A percentile compares a stretch with the other conserved stretches of the same genome.
These are phyloP conservation scores for Petroica traversi DNA, from an alignment of 2,113 vertebrate species.

Conservation along the genomic window DNA sequence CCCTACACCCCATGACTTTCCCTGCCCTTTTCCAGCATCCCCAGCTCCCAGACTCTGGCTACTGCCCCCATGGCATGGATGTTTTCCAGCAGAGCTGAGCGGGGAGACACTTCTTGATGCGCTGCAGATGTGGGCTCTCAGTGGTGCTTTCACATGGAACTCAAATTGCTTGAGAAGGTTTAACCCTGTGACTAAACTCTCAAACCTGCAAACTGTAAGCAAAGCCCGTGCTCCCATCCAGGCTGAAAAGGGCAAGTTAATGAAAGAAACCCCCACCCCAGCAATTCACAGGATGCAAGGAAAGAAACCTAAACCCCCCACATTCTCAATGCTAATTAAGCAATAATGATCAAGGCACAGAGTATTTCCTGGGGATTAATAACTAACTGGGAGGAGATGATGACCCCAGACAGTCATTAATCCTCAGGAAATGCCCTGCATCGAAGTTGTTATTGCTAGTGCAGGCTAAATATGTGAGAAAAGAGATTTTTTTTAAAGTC, in stretches of 20 bases:
- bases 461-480: constrained; percentile 62
- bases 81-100: neutral
- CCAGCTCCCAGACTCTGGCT: neutral
- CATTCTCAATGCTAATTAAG: constrained; percentile 74
- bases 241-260: constrained; percentile 58
- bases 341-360: constrained; percentile 73
- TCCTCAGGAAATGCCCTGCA: constrained; percentile 78
- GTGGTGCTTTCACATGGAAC: constrained; percentile 47
- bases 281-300: constrained; percentile 61
- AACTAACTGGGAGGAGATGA: constrained; percentile 75
- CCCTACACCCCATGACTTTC: neutral
- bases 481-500: neutral
- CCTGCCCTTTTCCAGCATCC: neutral
- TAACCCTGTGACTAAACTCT: constrained; percentile 56
- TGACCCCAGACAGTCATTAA: constrained; percentile 80
- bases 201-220: constrained; percentile 38
- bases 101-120: neutral
- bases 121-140: constrained; percentile 41
- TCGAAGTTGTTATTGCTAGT: constrained; percentile 72
- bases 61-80: neutral
- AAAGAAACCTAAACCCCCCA: constrained; percentile 66
- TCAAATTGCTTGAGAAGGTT: constrained; percentile 39
- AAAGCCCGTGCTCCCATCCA: constrained; percentile 29
- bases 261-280: constrained; percentile 48
- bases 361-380: constrained; percentile 81